These are phyloP conservation scores for Apotomis betuletana DNA, from an alignment of 2,888 invertebrate species.

Conservation along the genomic window DNA sequence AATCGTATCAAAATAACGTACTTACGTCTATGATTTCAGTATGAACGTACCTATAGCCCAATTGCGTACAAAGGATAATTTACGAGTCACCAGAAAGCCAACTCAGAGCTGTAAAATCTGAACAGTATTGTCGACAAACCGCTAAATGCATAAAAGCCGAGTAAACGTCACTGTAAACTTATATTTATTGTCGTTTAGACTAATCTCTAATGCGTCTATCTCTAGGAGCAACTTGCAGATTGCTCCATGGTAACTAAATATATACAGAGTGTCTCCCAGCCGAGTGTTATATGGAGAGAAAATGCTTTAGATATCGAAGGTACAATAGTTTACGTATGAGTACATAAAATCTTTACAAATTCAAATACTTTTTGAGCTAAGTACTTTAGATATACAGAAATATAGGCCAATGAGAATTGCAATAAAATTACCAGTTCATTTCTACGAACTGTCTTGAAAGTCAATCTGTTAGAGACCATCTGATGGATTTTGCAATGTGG, in stretches of 20 bases:
- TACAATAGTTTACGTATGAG: too few species aligned
- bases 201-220: slow-evolving; percentile 8
- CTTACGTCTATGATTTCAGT: background rate
- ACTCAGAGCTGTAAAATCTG: background rate
- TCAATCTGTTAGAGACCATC: too few species aligned
- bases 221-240: background rate
- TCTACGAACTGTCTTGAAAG: too few species aligned
- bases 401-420: too few species aligned
- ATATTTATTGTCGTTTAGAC: slow-evolving; percentile 20
- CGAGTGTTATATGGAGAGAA: too few species aligned
- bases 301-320: too few species aligned
- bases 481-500: too few species aligned
- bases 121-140: slow-evolving; percentile 12
- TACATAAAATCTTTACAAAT: too few species aligned
- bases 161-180: slow-evolving; percentile 7
- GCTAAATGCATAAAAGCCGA: background rate
- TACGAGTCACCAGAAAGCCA: background rate
- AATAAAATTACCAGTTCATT: too few species aligned
- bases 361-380: too few species aligned
- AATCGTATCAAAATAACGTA: too few species aligned
- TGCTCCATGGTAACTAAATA: background rate
- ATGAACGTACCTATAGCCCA: background rate
- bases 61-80: background rate
- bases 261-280: background rate
- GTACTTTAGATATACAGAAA: too few species aligned